These are phyloP conservation scores for Eristalis arbustorum DNA, from an alignment of 2,888 invertebrate species.

Conservation along the genomic window DNA sequence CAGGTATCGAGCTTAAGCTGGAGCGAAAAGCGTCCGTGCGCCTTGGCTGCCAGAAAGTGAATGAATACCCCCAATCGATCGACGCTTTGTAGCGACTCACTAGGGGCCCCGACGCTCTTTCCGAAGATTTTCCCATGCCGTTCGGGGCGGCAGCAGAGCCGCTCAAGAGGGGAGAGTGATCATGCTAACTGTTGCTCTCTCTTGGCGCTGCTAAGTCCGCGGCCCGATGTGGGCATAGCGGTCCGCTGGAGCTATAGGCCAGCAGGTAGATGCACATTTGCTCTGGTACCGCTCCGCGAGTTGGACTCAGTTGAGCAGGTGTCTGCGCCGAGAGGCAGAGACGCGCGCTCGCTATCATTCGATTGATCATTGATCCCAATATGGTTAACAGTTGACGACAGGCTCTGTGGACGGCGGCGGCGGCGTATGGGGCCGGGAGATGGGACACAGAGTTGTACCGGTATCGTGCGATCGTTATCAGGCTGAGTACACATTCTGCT, in stretches of 20 bases:
- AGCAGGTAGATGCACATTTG: slow-evolving; percentile 28
- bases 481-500: neutral
- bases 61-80: slow-evolving; percentile 49
- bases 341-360: slow-evolving; percentile 30
- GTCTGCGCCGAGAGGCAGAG: neutral
- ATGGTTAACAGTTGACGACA: slow-evolving; percentile 3
- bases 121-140: neutral
- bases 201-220: slow-evolving; percentile 15
- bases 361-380: slow-evolving; percentile 50
- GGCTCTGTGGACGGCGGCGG: neutral
- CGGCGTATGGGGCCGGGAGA: neutral
- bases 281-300: slow-evolving; percentile 13
- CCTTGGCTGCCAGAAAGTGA: slow-evolving; percentile 62
- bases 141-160: slow-evolving; percentile 4
- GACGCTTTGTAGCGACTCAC: slow-evolving; percentile 18
- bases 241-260: slow-evolving; percentile 8
- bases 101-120: slow-evolving; percentile 39
- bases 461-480: slow-evolving; percentile 35
- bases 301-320: slow-evolving; percentile 21
- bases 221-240: slow-evolving; percentile 32
- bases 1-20: slow-evolving; percentile 24
- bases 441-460: slow-evolving; percentile 22
- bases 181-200: slow-evolving; percentile 27
- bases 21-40: slow-evolving; percentile 55
- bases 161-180: slow-evolving; percentile 4